Conservation (phyloP, 92 coral and sea anemone genomes). For the Palythoa heliodiscus region DNA sequence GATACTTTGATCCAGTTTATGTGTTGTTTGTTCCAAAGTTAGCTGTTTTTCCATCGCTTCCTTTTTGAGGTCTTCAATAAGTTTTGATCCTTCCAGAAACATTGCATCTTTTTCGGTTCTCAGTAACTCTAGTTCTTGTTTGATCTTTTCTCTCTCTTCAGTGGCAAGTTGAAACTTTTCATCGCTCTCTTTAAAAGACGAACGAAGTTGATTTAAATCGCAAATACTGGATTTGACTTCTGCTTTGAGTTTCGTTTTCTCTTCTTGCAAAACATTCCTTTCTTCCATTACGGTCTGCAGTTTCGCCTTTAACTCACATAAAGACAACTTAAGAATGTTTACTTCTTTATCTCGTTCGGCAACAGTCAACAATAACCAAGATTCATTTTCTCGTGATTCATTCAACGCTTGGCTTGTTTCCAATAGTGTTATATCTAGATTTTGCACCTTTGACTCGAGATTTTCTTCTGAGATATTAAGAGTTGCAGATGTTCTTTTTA, state of each 20-base stretch:
- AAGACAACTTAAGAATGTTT: neutral
- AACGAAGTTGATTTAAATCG: constrained; percentile 8
- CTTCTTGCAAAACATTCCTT: constrained; percentile 53
- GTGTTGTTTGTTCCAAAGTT: neutral
- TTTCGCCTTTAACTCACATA: constrained; percentile 50
- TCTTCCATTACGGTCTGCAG: constrained; percentile 61
- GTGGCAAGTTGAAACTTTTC: neutral
- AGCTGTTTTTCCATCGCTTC: constrained; percentile 1
- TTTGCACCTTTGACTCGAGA: constrained; percentile 21
- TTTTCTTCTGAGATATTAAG: neutral
- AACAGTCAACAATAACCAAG: constrained; percentile 11
- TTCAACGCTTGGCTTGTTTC: constrained; percentile 44
- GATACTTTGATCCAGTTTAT: constrained; percentile 8
- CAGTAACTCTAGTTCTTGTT: constrained; percentile 35
- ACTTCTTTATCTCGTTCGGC: constrained; percentile 11
- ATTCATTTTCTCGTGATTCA: constrained; percentile 44
- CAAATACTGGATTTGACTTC: constrained; percentile 52
- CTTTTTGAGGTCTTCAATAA: constrained; percentile 21
- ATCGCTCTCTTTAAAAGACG: constrained; percentile 9
- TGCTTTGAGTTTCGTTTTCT: constrained; percentile 29
- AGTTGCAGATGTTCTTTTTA: constrained; percentile 42
- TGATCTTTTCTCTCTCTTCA: constrained; percentile 37
- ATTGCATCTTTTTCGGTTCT: constrained; percentile 57
- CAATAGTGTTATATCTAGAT: neutral
- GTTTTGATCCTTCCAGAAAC: constrained; percentile 34